Percentiles rank a stretch among this genome's conserved stretches.
Evolutionary conservation across 2,888 invertebrate genomes (phyloP).

Genomic region (Volucella zonaria): DNA sequence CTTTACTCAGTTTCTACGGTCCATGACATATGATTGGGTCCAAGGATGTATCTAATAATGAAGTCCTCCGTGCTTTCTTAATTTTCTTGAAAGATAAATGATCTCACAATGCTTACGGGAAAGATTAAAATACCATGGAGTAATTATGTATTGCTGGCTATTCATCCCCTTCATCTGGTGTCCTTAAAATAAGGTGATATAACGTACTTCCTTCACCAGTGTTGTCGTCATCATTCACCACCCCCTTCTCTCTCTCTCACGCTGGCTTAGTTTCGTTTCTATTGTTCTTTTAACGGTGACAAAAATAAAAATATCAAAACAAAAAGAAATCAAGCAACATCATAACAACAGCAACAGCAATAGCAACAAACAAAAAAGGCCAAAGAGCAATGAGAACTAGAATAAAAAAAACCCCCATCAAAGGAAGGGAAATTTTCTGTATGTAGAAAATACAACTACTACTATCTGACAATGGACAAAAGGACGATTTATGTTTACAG

Average conservation of each 20-base stretch:
- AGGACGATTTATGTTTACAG: conserved; percentile 70
- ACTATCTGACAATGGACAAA: conserved; percentile 64
- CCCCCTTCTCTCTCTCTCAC: conserved; percentile 20
- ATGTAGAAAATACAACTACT: conserved; percentile 15
- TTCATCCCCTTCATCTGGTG: conserved; percentile 34
- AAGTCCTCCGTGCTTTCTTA: neutral
- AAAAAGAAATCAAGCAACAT: conserved; percentile 41
- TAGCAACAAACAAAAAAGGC: neutral
- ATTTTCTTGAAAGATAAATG: conserved; percentile 11
- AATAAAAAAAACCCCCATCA: conserved; percentile 14
- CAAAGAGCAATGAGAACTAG: conserved; percentile 10
- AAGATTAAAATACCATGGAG: conserved; percentile 67
- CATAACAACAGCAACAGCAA: neutral
- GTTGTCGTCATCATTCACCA: conserved; percentile 52
- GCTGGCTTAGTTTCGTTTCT: conserved; percentile 63
- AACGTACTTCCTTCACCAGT: conserved; percentile 25
- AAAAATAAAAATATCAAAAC: conserved; percentile 65
- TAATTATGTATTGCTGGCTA: conserved; percentile 29
- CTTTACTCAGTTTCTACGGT: too few relatives aligned
- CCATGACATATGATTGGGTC: too few relatives aligned
- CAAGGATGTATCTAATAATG: neutral
- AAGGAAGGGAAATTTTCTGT: conserved; percentile 42
- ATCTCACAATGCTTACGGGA: conserved; percentile 39
- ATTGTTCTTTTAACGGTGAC: conserved; percentile 54
- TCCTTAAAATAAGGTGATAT: conserved; percentile 44